These are phyloP conservation scores for Drosophila sucinea DNA, from an alignment of 1,140 invertebrate genomes.

Conservation along the genomic window DNA sequence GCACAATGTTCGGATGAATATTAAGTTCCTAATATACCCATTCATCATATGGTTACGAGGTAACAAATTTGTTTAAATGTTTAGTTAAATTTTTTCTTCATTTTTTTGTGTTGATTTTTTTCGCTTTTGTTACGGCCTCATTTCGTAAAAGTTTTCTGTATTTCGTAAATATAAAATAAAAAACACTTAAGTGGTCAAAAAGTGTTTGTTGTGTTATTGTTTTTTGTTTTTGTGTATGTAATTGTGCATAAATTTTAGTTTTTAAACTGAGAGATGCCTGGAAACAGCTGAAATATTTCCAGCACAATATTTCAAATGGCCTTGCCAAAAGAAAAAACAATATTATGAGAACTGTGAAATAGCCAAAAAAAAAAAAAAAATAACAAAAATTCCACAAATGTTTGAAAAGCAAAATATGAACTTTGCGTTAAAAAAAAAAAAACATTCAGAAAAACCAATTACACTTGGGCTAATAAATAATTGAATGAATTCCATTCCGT, in stretches of 20 bases:
- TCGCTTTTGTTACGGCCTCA: conserved; percentile 43
- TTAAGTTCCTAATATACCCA: not conserved
- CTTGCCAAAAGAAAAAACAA: conserved; percentile 45
- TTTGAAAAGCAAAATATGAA: not conserved
- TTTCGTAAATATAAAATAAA: conserved; percentile 55
- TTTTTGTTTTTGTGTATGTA: conserved; percentile 19
- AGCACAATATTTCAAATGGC: conserved; percentile 25
- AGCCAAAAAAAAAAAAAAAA: not conserved
- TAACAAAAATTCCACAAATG: not conserved
- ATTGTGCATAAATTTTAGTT: conserved; percentile 61
- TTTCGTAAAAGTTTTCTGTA: conserved; percentile 56
- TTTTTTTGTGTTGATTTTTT: conserved; percentile 49
- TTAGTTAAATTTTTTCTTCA: conserved; percentile 51
- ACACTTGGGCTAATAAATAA: too few species aligned
- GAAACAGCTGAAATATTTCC: conserved; percentile 61
- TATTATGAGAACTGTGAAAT: conserved; percentile 33
- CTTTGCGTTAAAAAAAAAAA: too few species aligned
- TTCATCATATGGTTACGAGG: not conserved
- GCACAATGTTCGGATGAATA: too few species aligned
- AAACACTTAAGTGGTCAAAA: conserved; percentile 60
- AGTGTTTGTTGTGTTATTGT: conserved; percentile 45
- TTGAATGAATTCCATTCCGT: too few species aligned
- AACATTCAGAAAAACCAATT: too few species aligned
- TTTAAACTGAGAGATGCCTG: conserved; percentile 32
- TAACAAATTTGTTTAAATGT: conserved; percentile 50